Base-by-base conservation (phyloP, 1,140 invertebrate genomes). In the Pogonomyrmex californicus region DNA sequence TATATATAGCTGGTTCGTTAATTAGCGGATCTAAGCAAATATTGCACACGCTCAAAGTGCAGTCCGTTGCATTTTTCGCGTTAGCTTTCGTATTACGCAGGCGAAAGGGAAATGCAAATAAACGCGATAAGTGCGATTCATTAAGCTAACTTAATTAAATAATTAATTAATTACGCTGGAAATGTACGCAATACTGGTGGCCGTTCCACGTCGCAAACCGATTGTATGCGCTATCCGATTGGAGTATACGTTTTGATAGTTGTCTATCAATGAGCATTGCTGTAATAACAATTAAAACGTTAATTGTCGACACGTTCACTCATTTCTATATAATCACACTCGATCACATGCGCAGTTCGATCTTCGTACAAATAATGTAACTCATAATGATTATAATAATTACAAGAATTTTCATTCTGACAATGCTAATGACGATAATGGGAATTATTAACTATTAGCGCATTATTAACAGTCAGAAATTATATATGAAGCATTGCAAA, bases 101-200 rank as follows among this genome's bases (percentile, higher is more conserved):
- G 10, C 12, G 14, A 44, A 30, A 47, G 12, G 47, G 30, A 41
- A 66, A 12, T 68, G 1, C 47, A 38, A 77, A 30, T n/a, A 66
- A 51, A 66, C 60, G 44, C 4, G 30, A 1, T 49, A 68, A n/a
- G 17, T 17, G n/a, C 33, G 7, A 79, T 54, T 79, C 14, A 4
- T 79, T 66, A 66, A 66, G 44, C 77, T 63, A 47, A 12, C 17
- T 36, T 66, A 79, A 66, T 66, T 65, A 41, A 54, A 33, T 54
- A 68, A 79, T 68, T 79, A 56, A 79, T 68, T 38, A 68, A 54
- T 17, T 23, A 41, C 36, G n/a, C 33, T 33, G 5, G 4, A 2
- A 4, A 36, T 38, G 33, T 63, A 36, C 36, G 41, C 47, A 79
- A 79, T n/a, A n/a, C n/a, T n/a, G n/a, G n/a, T 33, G 76, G 12